Base-by-base conservation (phyloP, 2,113 vertebrate species). In the Macquaria australasica region DNA sequence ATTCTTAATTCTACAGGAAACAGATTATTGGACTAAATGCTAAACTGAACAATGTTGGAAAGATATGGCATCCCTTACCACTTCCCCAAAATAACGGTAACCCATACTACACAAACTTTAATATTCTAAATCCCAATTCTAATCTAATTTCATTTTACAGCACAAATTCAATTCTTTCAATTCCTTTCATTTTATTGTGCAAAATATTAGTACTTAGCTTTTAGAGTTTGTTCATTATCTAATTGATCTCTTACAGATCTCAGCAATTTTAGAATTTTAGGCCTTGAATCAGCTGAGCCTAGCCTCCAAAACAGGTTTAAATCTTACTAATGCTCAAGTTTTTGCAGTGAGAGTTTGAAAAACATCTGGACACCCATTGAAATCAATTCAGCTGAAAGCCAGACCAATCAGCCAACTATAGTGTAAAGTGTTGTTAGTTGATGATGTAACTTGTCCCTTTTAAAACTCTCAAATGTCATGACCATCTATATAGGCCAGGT, bases 361-460 rank as follows among this genome's bases (percentile, higher is more conserved):
- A 70, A 83, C 73, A 77, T 71, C 48, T 73, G 69, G 66, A 72
- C 69, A 79, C 23, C 18, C 51, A 59, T 23, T 43, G 25, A 64
- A n/a, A n/a, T 31, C 34, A 67, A 20, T 8, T 5, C 50, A 79
- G 41, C 34, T n/a, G 31, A 14, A 34, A 41, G 31, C 53, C 67
- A 77, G 48, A 55, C n/a, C 8, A 55, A 31, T 64, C 10, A 48
- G 56, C n/a, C 41, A 74, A 1, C 11, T 21, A 14, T 23, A 43
- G 34, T 41, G 51, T 34, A 8, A 37, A 39, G 66, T 48, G 25
- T 45, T 69, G 28, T 53, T 3, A 55, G 53, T 9, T 37, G 16
- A 51, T 62, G 45, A 75, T 41, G 70, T 41, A 25, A 60, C 70
- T 18, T 21, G 28, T 58, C 21, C 16, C 43, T 41, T 31, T 64